phyloP scores from a whole-genome alignment of 2,113 vertebrate species.

The Grantiella picta region DNA sequence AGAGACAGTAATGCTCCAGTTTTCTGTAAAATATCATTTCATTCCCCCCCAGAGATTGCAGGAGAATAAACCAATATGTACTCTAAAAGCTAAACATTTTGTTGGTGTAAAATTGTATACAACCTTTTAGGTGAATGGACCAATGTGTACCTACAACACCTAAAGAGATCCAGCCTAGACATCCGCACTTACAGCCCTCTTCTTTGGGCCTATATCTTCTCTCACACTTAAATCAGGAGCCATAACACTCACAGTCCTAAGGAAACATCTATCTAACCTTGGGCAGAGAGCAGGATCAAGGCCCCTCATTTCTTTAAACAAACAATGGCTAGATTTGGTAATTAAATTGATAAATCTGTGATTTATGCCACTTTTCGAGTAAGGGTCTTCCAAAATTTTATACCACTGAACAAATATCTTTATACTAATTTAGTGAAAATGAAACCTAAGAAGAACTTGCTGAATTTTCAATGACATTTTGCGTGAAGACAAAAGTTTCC shows the following conservation, averaged over 20 bases:
- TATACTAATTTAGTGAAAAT: neutral
- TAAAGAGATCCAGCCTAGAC: neutral
- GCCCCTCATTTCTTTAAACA: neutral
- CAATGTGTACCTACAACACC: neutral
- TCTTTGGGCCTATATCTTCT: neutral
- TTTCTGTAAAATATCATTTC: slow-evolving; percentile 55
- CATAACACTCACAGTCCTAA: neutral
- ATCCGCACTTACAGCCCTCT: neutral
- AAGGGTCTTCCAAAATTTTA: neutral
- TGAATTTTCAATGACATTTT: neutral
- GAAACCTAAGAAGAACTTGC: neutral
- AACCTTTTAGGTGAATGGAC: neutral
- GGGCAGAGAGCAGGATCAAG: neutral
- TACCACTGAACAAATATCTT: neutral
- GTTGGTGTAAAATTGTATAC: neutral
- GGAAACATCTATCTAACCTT: neutral
- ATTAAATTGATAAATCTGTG: neutral
- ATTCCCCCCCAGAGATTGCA: slow-evolving; percentile 18
- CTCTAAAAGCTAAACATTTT: neutral
- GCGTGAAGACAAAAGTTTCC: neutral
- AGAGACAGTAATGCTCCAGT: slow-evolving; percentile 32
- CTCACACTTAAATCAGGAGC: neutral
- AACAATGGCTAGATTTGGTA: neutral
- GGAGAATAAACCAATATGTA: neutral
- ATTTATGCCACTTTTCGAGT: neutral